Conservation (phyloP, 1,140 invertebrate genomes). For the Linepithema humile region DNA sequence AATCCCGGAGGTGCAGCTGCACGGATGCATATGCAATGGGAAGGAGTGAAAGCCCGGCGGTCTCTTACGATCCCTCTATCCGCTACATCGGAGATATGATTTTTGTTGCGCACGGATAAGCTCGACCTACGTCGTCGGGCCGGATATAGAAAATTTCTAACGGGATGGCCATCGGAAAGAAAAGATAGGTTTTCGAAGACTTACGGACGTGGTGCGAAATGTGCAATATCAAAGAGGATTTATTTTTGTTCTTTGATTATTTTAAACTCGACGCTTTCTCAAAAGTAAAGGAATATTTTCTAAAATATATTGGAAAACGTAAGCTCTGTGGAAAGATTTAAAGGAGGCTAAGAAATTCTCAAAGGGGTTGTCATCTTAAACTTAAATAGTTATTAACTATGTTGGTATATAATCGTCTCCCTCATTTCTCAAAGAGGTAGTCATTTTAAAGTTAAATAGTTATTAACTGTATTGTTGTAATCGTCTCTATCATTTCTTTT, state of each 20-base stretch:
- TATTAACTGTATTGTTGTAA: too few species aligned
- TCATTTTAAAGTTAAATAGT: too few species aligned
- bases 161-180: neutral
- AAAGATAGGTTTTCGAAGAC: neutral
- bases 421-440: too few species aligned
- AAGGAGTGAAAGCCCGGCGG: neutral
- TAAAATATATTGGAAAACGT: neutral
- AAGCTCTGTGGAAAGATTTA: neutral
- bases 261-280: neutral
- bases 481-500: too few species aligned
- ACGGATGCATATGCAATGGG: conserved; percentile 26
- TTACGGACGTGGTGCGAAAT: neutral
- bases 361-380: too few species aligned
- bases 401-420: neutral
- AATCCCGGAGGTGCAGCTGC: neutral
- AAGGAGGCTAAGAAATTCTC: neutral
- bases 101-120: conserved; percentile 48
- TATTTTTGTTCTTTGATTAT: neutral
- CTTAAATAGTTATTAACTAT: too few species aligned
- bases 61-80: conserved; percentile 35
- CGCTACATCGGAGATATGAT: conserved; percentile 32
- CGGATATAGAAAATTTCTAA: conserved; percentile 25
- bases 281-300: neutral
- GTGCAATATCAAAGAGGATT: neutral
- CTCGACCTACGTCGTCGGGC: conserved; percentile 7